A percentile compares a stretch with the other conserved stretches of the same genome.
Conservation (phyloP, 30 jellyfish, hydroid and myxozoan genomes). For the Euphysa ruthae region DNA sequence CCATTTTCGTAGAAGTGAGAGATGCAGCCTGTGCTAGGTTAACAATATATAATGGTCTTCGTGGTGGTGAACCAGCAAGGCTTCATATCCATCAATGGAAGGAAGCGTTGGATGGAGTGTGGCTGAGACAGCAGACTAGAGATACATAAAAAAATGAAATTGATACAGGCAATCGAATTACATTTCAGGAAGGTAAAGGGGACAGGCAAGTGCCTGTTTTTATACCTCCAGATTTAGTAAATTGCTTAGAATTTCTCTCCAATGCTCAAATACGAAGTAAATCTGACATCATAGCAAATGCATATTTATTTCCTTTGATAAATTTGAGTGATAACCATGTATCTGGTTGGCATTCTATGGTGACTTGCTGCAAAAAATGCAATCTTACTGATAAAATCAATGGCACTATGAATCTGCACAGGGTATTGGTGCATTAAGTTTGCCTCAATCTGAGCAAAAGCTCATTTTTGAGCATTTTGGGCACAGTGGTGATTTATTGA, state of each 20-base stretch:
- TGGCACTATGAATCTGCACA: constrained; percentile 25
- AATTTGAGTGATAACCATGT: constrained; percentile 12
- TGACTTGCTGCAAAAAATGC: constrained; percentile 9
- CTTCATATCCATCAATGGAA: constrained; percentile 9
- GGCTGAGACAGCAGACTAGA: constrained; percentile 23
- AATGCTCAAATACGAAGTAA: neutral
- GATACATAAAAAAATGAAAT: neutral
- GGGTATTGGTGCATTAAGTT: constrained; percentile 30
- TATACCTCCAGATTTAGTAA: constrained; percentile 14
- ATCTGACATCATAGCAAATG: neutral
- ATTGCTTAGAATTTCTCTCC: neutral
- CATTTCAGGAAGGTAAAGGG: constrained; percentile 35
- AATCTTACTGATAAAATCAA: neutral
- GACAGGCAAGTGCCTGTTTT: constrained; percentile 21
- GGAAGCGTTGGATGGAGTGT: constrained; percentile 27
- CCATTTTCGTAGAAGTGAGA: neutral
- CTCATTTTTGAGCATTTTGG: constrained; percentile 14
- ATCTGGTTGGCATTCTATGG: constrained; percentile 29
- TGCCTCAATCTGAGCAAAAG: constrained; percentile 2
- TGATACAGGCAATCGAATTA: constrained; percentile 12
- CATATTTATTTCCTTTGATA: constrained; percentile 14
- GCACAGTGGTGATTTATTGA: constrained; percentile 20
- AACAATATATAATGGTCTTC: neutral
- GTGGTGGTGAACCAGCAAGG: constrained; percentile 17
- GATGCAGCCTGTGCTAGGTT: constrained; percentile 9